Base-by-base conservation (phyloP, 2,797 vertebrate species). In the Mastacembelus armatus region DNA sequence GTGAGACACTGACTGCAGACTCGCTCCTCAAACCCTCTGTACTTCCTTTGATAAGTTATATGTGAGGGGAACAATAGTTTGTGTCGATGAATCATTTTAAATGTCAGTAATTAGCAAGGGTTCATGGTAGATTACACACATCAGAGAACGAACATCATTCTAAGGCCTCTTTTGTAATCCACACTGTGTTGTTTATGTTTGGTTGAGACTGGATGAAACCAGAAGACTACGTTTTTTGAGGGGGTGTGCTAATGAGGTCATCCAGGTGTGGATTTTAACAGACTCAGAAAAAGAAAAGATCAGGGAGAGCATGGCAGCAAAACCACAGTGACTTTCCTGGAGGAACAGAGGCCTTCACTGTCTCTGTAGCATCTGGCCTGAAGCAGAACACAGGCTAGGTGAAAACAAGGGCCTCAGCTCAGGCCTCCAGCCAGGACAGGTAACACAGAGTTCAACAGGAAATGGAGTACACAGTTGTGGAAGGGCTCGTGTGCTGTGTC, bases 361-460 rank as follows among this genome's bases (percentile, higher is more conserved):
- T 88, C 64, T 88, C 51, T 27, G 60, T 66, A 65, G 80, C 74
- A 82, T 89, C 85, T 88, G 83, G 82, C 81, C 75, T 56, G 44
- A 76, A 68, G 79, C 72, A 75, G 74, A 75, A 71, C 24, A 40
- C 66, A 61, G 54, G 55, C 47, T 32, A 48, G 40, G 61, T 14
- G n/a, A 27, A 80, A 69, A 76, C 63, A 39, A 44, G 51, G 56
- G 65, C 66, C 55, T 74, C 67, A 22, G 62, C 38, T 11, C 4
- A 19, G 73, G 76, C 72, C 78, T 70, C 61, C 42, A 49, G 66
- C 66, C 69, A 67, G 65, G 39, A 48, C 77, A 89, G 81, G 84
- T 90, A 83, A 86, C 22, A 10, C 49, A 88, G 50, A 89, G 87
- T 91, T 91, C 86, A 91, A 85, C 78, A 90, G 88, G 81, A 89